Evolutionary conservation across 2,113 vertebrate genomes (phyloP).

Genomic region (Potamarius usumacintae): DNA sequence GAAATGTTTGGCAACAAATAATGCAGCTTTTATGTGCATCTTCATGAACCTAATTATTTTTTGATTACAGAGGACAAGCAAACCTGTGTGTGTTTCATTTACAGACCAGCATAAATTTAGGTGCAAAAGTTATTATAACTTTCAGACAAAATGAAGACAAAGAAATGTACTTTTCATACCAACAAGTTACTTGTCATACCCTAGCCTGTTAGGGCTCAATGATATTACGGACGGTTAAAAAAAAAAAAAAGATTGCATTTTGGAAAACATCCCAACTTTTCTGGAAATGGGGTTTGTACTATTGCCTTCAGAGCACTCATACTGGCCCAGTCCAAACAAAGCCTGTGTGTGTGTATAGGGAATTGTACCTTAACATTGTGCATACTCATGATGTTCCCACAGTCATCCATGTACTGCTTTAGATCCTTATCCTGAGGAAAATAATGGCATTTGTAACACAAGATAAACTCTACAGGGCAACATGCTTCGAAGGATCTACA

Average conservation of each 20-base stretch:
- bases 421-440: constrained; percentile 90
- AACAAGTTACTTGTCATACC: no score
- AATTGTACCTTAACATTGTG: constrained; percentile 93
- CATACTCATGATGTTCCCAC: constrained; percentile 99
- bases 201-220: no score
- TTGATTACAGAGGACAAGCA: not conserved
- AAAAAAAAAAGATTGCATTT: no score
- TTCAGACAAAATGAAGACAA: no score
- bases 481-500: not conserved
- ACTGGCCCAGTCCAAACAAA: no score
- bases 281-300: no score
- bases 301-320: no score
- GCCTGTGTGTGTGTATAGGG: not conserved
- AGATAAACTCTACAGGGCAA: not conserved
- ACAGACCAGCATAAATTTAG: no score
- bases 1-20: not conserved
- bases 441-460: constrained; percentile 21
- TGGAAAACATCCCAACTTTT: no score
- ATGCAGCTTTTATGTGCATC: not conserved
- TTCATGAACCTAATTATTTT: not conserved
- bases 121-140: no score
- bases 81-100: not conserved
- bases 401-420: constrained; percentile 99
- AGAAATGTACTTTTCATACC: no score
- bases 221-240: no score